A percentile compares a stretch with the other conserved stretches of the same genome.
Evolutionary conservation across 1,140 invertebrate species (phyloP).

Genomic region (Chlorops oryzae): DNA sequence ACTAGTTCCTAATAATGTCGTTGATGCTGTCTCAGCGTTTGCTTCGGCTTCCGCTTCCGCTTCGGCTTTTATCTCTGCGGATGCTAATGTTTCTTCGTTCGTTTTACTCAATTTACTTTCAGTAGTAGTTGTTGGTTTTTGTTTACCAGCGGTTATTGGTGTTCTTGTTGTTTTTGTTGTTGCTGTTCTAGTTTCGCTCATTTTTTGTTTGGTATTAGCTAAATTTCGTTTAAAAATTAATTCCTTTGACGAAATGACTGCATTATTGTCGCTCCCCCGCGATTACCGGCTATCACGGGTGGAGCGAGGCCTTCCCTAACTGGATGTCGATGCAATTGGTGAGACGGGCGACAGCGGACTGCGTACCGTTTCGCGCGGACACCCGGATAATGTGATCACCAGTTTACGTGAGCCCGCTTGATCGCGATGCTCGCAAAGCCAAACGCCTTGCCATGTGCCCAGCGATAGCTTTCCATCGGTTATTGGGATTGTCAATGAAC

Average conservation of each 20-base stretch:
- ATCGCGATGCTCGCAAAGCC: conserved; percentile 96
- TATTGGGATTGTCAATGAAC: conserved; percentile 90
- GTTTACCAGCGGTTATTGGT: background rate
- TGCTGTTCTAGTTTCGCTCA: conserved; percentile 33
- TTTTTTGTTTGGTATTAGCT: conserved; percentile 31
- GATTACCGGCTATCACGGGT: conserved; percentile 49
- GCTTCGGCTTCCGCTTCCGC: conserved; percentile 8
- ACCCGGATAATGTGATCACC: conserved; percentile 85
- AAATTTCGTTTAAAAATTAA: conserved; percentile 48
- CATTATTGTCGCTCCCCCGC: conserved; percentile 50
- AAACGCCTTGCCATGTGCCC: conserved; percentile 96
- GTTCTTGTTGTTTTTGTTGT: conserved; percentile 23
- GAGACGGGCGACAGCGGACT: conserved; percentile 76
- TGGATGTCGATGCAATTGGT: conserved; percentile 81
- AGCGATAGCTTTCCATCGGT: conserved; percentile 91
- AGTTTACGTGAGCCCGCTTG: conserved; percentile 88
- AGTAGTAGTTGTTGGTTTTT: conserved; percentile 7
- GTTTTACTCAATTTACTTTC: conserved; percentile 1
- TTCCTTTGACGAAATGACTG: conserved; percentile 48
- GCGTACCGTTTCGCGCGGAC: conserved; percentile 71
- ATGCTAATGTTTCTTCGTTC: too few species aligned
- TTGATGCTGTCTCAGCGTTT: conserved; percentile 19
- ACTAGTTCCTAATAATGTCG: conserved; percentile 18
- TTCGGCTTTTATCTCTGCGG: too few species aligned
- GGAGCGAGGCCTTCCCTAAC: conserved; percentile 64